Evolutionary conservation across 2,888 invertebrate genomes (phyloP), one percentile per base, ranked within the genome.

Genomic region (Pemphredon lugubris): DNA sequence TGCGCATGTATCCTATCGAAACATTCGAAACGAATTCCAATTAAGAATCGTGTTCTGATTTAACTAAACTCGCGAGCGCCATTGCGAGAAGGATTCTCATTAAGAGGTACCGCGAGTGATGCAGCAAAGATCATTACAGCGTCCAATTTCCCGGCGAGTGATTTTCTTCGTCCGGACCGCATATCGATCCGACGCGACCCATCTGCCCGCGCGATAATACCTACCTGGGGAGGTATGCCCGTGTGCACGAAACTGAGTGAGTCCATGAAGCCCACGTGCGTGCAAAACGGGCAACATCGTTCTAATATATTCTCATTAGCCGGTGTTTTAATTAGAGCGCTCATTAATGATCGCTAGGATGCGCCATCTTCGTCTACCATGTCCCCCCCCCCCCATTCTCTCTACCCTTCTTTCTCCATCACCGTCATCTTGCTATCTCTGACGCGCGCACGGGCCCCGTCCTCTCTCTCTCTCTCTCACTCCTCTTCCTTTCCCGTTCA

Each of bases 231-330:
- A 30, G 44, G 30, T 9, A 6, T 11, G 26, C 39, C 40, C n/a
- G 44, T 44, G 34, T 34, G 47, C 47, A 37, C 30, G 58, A 54
- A 48, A 63, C 39, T 51, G 39, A 32, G 47, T 32, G 42, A 40
- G 50, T 40, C 72, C 60, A 44, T 50, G 59, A 70, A 69, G 75
- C 64, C 78, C 78, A 79, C 76, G 70, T 83, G 78, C 77, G 80
- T 80, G 75, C 73, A 77, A 77, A 78, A 80, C 77, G 78, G 73
- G 71, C 75, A 77, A 75, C 84, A 76, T 79, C 83, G 77, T 84
- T 85, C 84, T 86, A 85, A 86, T 86, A 85, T 86, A 85, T 86
- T 86, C 85, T 86, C 86, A 86, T 86, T 86, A 86, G 82, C 83
- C 82, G 77, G 77, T 82, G 81, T 86, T 86, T 86, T 86, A 86